Percentiles rank a stretch among this genome's conserved stretches.
Evolutionary conservation across 2,113 vertebrate genomes (phyloP).

Genomic region (Bungarus multicinctus): DNA sequence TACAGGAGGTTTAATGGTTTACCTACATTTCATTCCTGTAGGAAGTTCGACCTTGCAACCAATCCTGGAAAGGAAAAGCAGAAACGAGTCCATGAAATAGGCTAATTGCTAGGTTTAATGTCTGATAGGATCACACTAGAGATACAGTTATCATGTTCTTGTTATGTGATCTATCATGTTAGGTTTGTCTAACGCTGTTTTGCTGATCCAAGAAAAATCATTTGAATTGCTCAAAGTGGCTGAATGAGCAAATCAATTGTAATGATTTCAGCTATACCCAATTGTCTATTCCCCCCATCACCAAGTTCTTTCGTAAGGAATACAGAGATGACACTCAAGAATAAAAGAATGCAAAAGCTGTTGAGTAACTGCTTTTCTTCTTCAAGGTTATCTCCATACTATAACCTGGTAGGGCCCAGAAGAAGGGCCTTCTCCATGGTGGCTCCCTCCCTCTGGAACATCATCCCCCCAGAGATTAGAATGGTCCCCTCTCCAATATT

Average conservation of each 20-base stretch:
- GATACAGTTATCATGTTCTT: not conserved
- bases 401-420: no score
- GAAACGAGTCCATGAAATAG: not conserved
- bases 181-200: not conserved
- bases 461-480: no score
- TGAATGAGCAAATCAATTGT: not conserved
- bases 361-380: not conserved
- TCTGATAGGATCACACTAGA: not conserved
- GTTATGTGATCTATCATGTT: not conserved
- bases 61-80: constrained; percentile 75
- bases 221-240: not conserved
- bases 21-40: constrained; percentile 88
- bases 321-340: not conserved
- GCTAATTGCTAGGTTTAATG: not conserved
- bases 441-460: no score
- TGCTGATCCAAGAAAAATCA: not conserved
- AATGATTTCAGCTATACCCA: not conserved
- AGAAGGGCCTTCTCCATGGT: no score
- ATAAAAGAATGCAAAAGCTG: not conserved
- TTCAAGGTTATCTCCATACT: not conserved
- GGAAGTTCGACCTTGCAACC: constrained; percentile 84
- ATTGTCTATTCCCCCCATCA: not conserved
- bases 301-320: not conserved
- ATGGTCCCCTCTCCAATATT: no score
- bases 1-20: not conserved